Evolutionary conservation across 2,888 invertebrate species (phyloP), one percentile per base, ranked within the genome.

Genomic region (Hydraecia micacea): DNA sequence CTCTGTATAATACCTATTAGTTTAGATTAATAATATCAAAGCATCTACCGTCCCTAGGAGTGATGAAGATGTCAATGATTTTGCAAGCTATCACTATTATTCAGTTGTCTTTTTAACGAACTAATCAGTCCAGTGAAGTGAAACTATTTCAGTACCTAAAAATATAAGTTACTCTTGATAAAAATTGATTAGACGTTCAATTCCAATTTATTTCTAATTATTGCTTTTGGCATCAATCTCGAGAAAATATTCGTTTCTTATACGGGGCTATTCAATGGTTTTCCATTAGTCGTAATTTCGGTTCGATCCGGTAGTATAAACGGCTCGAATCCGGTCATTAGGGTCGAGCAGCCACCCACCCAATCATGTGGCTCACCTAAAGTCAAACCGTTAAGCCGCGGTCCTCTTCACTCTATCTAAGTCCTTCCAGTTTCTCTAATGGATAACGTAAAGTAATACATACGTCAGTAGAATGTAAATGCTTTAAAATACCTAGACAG

Each of bases 321-420:
- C 21, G 67, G 42, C n/a, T 71, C 32, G 11, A 65, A 74, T 62
- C 68, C 67, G 52, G n/a, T 63, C 65, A 69, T 77, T 69, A 77
- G 55, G 73, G 71, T 55, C 46, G 52, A 76, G 32, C 25, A 67
- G 36, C 36, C n/a, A 70, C 46, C 67, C 65, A 71, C 71, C 71
- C 42, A 72, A 84, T 80, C 72, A 74, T 28, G 73, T 46, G 77
- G 84, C 46, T 71, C 25, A 72, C 77, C 81, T 69, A 49, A 69
- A 67, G 42, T 32, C 60, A 32, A 60, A 46, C 58, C 46, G 18
- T 2, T 49, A 72, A 76, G 39, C 70, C 60, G 21, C 63, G 15
- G n/a, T 18, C 46, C 67, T 63, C 39, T 25, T 21, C 55, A 46
- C 32, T 49, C 2, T 36, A 36, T 32, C 2, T n/a, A 42, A 11